phyloP scores from a whole-genome alignment of 2,888 invertebrate species.

The Callinectes sapidus region DNA sequence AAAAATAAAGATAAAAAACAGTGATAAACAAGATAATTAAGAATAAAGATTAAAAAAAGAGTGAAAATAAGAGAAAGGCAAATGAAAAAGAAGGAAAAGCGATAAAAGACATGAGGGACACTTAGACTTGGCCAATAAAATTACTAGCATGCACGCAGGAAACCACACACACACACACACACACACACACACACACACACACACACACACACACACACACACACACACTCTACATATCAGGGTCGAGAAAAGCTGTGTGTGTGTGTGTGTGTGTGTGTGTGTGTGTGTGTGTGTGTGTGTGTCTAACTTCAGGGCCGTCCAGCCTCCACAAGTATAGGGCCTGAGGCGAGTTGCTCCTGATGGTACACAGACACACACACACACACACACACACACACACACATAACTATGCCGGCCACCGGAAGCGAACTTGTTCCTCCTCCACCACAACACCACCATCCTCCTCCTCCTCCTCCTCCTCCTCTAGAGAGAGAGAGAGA shows the following conservation, averaged over 20 bases:
- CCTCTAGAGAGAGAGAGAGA: neutral
- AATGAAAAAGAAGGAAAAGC: too few relatives aligned
- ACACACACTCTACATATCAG: too few relatives aligned
- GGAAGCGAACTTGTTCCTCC: too few relatives aligned
- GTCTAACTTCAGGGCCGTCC: neutral
- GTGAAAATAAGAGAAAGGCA: too few relatives aligned
- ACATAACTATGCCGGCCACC: too few relatives aligned
- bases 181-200: constrained; percentile 20
- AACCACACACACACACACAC: constrained; percentile 7
- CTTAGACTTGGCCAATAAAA: neutral
- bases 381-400: too few relatives aligned
- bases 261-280: constrained; percentile 1
- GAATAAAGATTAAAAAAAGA: too few relatives aligned
- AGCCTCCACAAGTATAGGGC: neutral
- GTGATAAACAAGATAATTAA: too few relatives aligned
- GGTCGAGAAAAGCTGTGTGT: too few relatives aligned
- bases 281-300: constrained; percentile 7
- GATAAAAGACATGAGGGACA: too few relatives aligned
- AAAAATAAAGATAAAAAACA: too few relatives aligned
- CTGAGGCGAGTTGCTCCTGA: neutral
- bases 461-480: neutral
- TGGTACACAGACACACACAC: neutral
- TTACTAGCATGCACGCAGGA: neutral
- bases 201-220: constrained; percentile 20
- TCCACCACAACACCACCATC: too few relatives aligned